Evolutionary conservation across 1,140 invertebrate species (phyloP).

Genomic region (Habropoda laboriosa): DNA sequence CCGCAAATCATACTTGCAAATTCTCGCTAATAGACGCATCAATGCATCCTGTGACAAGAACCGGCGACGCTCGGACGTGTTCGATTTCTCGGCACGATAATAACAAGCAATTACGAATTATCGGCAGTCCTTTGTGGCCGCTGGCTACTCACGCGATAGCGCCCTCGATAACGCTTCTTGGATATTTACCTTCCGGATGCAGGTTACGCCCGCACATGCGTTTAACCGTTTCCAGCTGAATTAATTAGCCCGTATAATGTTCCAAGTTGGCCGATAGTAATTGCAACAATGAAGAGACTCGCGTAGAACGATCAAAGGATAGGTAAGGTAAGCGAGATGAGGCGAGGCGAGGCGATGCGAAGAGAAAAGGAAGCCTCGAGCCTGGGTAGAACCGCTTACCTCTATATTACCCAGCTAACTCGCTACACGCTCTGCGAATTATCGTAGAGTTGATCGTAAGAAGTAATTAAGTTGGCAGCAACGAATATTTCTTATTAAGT

Average conservation of each 20-base stretch:
- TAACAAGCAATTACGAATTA: constrained; percentile 76
- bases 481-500: constrained; percentile 13
- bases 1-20: constrained; percentile 77
- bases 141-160: constrained; percentile 63
- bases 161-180: constrained; percentile 55
- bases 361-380: not conserved
- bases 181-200: constrained; percentile 73
- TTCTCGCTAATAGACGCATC: constrained; percentile 76
- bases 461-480: constrained; percentile 27
- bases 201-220: constrained; percentile 42
- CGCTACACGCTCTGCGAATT: constrained; percentile 1
- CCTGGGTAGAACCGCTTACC: not conserved
- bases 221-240: not conserved
- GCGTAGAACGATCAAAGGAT: constrained; percentile 43
- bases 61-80: constrained; percentile 59
- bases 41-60: constrained; percentile 73
- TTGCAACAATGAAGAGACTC: constrained; percentile 26
- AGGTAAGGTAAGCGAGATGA: constrained; percentile 27
- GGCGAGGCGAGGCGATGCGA: constrained; percentile 7
- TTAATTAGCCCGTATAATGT: constrained; percentile 35
- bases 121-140: constrained; percentile 68
- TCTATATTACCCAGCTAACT: not conserved
- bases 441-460: constrained; percentile 27
- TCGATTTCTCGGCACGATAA: constrained; percentile 69
- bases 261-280: constrained; percentile 22